Percentiles rank a stretch among this genome's conserved stretches.
Conservation (phyloP, 2,113 vertebrate genomes). For the Furnarius figulus region DNA sequence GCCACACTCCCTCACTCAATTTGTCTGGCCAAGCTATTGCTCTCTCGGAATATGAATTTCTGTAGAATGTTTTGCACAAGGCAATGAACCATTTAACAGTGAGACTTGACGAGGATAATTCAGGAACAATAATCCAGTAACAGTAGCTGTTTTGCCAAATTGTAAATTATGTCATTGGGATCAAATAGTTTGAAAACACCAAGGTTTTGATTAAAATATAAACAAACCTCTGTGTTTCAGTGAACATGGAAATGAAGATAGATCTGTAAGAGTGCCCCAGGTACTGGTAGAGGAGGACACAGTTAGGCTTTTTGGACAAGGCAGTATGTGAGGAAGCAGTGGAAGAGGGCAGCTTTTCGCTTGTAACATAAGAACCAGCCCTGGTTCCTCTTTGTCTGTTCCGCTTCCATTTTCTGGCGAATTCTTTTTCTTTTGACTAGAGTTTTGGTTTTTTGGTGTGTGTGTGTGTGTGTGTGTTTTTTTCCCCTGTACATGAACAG, state of each 20-base stretch:
- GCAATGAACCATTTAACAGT: not conserved
- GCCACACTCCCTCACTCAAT: not conserved
- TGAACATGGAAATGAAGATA: not conserved
- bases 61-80: not conserved
- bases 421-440: not conserved
- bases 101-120: not conserved
- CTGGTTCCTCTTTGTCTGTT: constrained; percentile 13
- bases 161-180: not conserved
- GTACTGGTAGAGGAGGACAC: not conserved
- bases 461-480: not conserved
- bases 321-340: not conserved
- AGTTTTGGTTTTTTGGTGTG: too few species aligned
- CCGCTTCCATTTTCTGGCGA: constrained; percentile 10
- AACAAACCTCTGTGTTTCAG: not conserved
- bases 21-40: not conserved
- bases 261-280: not conserved
- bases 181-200: not conserved
- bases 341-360: not conserved
- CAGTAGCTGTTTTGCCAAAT: not conserved
- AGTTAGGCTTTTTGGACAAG: not conserved
- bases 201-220: not conserved
- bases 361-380: not conserved
- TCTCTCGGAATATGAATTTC: not conserved
- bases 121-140: not conserved
- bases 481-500: not conserved